Conservation (phyloP, 64 coral and sea anemone genomes). For the Porites lutea region DNA sequence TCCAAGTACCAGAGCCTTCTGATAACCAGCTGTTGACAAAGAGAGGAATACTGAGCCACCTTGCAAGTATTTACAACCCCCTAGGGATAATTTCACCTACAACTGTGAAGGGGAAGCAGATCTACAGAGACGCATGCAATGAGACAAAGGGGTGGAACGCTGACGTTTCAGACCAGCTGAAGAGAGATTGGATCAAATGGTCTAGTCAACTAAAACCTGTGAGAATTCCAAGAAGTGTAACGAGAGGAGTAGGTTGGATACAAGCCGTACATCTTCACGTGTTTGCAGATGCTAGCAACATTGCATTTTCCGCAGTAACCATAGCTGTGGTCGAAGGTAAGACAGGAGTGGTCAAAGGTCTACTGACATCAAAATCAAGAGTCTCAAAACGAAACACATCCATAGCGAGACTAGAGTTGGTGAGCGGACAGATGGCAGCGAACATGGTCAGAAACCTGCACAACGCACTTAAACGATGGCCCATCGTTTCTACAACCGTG, state of each 20-base stretch:
- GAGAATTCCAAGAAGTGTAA: slow-evolving; percentile 14
- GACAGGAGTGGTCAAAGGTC: slow-evolving; percentile 34
- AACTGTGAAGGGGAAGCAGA: slow-evolving; percentile 50
- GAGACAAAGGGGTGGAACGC: slow-evolving; percentile 37
- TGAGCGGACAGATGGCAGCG: slow-evolving; percentile 54
- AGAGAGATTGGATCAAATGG: slow-evolving; percentile 38
- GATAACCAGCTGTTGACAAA: slow-evolving; percentile 25
- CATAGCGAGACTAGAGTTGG: slow-evolving; percentile 46
- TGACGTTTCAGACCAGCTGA: not conserved
- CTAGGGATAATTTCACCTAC: slow-evolving; percentile 47
- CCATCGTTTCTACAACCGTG: slow-evolving; percentile 33
- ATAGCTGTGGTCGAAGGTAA: slow-evolving; percentile 7
- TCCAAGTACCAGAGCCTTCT: slow-evolving; percentile 24
- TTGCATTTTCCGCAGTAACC: slow-evolving; percentile 20
- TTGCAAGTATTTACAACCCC: slow-evolving; percentile 38
- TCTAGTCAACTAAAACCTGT: slow-evolving; percentile 15
- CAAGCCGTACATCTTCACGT: slow-evolving; percentile 39
- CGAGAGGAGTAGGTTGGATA: not conserved
- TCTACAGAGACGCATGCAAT: slow-evolving; percentile 43
- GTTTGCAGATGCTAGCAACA: slow-evolving; percentile 44
- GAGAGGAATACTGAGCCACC: slow-evolving; percentile 10
- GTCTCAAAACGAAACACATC: slow-evolving; percentile 54
- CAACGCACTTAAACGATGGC: slow-evolving; percentile 36
- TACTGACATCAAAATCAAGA: slow-evolving; percentile 47
- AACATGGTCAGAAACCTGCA: slow-evolving; percentile 52